Conservation (phyloP, 2,113 vertebrate genomes). For the Neodon shergylaensis region DNA sequence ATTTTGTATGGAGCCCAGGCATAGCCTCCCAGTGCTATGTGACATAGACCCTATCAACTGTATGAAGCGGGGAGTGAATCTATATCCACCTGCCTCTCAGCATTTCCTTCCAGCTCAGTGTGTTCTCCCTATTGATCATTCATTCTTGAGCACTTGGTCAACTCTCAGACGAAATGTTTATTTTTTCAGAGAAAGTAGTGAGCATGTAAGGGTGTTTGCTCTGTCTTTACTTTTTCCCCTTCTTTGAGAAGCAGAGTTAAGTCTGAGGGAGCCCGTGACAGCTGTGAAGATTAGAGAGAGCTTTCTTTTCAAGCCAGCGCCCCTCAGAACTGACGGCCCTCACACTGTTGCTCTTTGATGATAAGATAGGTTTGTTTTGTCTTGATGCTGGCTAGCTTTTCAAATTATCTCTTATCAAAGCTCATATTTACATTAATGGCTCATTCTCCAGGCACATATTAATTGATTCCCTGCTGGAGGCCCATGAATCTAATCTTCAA, state of each 20-base stretch:
- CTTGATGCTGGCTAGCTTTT: not conserved
- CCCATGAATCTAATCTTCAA: not conserved
- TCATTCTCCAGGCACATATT: not conserved
- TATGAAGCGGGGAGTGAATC: rapidly evolving
- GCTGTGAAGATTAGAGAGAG: not conserved
- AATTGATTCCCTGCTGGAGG: not conserved
- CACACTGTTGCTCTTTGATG: not conserved
- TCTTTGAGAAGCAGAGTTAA: not conserved
- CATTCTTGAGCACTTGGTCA: no score
- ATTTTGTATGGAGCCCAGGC: not conserved
- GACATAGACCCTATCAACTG: rapidly evolving
- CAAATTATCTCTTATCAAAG: slow-evolving; percentile 6
- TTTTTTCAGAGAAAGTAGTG: not conserved
- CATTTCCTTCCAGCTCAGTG: rapidly evolving
- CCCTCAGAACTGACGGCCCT: not conserved
- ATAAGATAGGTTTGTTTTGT: not conserved
- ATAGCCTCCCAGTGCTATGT: rapidly evolving
- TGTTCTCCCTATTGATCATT: not conserved
- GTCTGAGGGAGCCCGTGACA: not conserved
- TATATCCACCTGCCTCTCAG: rapidly evolving
- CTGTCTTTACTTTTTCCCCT: no score
- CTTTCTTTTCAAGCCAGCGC: not conserved
- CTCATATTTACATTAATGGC: not conserved
- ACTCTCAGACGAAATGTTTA: not conserved
- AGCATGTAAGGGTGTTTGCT: not conserved